Conservation (phyloP, 2,888 invertebrate genomes). For the Linnaemya tessellans region DNA sequence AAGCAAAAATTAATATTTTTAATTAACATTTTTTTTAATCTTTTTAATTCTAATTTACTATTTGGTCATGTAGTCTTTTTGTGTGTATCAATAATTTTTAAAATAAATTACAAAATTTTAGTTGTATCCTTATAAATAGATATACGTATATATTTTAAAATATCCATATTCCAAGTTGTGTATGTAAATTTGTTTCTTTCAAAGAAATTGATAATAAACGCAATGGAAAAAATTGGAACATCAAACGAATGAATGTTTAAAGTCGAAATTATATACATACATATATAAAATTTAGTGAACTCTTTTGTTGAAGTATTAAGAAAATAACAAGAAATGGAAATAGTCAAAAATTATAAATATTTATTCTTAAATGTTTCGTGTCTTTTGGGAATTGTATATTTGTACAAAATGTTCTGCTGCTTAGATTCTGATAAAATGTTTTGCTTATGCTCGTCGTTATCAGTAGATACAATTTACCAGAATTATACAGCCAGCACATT, state of each 20-base stretch:
- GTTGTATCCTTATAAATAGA: slow-evolving; percentile 48
- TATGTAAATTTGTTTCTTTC: slow-evolving; percentile 11
- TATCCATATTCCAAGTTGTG: slow-evolving; percentile 28
- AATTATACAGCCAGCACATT: not conserved
- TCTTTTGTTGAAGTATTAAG: slow-evolving; percentile 52
- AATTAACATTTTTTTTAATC: slow-evolving; percentile 32
- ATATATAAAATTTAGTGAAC: slow-evolving; percentile 46
- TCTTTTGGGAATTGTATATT: slow-evolving; percentile 4
- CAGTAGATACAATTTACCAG: not conserved
- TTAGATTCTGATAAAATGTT: not conserved
- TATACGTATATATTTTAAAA: slow-evolving; percentile 13
- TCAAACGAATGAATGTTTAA: slow-evolving; percentile 5
- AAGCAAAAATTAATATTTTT: slow-evolving; percentile 44
- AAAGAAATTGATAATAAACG: slow-evolving; percentile 27
- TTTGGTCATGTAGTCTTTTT: slow-evolving; percentile 61
- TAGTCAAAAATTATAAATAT: slow-evolving; percentile 1
- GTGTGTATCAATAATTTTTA: slow-evolving; percentile 53
- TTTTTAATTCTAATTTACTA: slow-evolving; percentile 56
- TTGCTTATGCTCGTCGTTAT: not conserved
- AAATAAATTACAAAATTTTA: slow-evolving; percentile 57
- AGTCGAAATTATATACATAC: slow-evolving; percentile 33
- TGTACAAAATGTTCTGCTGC: not conserved
- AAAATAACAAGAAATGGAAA: slow-evolving; percentile 35
- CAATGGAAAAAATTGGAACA: slow-evolving; percentile 20
- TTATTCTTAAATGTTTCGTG: slow-evolving; percentile 1